Conservation (phyloP, 1,140 invertebrate genomes). For the Zeugodacus cucurbitae region DNA sequence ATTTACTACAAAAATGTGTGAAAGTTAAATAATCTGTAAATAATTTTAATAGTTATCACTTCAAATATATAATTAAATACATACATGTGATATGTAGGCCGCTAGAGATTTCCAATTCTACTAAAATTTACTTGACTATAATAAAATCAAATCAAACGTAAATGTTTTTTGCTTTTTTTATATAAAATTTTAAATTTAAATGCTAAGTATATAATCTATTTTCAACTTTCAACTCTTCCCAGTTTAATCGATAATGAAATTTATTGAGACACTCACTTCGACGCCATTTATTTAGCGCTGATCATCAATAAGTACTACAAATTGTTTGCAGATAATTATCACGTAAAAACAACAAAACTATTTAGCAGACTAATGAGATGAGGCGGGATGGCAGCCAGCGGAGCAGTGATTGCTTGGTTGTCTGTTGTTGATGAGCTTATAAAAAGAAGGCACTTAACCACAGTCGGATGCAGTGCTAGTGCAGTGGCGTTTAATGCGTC, state of each 20-base stretch:
- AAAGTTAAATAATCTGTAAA: not conserved
- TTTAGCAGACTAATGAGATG: not conserved
- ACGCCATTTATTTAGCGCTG: not conserved
- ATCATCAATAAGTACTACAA: not conserved
- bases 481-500: not conserved
- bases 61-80: not conserved
- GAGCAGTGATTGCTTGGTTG: not conserved
- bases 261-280: too few species aligned
- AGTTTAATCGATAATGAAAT: too few species aligned
- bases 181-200: too few species aligned
- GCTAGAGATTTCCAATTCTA: not conserved
- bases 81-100: not conserved
- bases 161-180: not conserved
- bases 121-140: not conserved
- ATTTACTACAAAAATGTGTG: not conserved
- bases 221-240: too few species aligned
- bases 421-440: not conserved
- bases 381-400: not conserved
- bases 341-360: not conserved
- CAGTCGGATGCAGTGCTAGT: not conserved
- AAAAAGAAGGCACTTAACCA: not conserved
- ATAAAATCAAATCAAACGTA: not conserved
- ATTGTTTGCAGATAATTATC: not conserved
- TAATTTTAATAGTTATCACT: not conserved
- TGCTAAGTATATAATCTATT: too few species aligned